Evolutionary conservation across 2,888 invertebrate genomes (phyloP), one percentile per base, ranked within the genome.

Genomic region (Chrysodeixis includens): DNA sequence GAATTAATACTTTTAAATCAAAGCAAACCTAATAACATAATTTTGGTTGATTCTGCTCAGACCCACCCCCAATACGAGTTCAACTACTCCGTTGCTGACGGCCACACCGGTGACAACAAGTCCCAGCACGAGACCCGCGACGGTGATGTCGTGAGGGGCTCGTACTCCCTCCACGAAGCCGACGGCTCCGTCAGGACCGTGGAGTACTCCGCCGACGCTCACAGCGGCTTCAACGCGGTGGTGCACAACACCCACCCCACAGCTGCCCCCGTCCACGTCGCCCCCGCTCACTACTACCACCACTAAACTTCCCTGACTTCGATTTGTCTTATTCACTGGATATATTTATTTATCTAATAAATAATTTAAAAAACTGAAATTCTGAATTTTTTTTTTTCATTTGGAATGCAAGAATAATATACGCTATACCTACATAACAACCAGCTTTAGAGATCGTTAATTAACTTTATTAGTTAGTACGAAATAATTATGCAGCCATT

Each of bases 131-230:
- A 95, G 85, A 86, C 89, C 75, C 89, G 91, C 63, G 92, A 94
- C 85, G 96, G 96, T 18, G 93, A 96, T 76, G 93, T 91, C 22
- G 96, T 96, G 66, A 92, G 93, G 83, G 96, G 96, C 58, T 93
- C 95, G 70, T 96, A 96, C 86, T 93, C 92, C 26, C 86, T 95
- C 66, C 92, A 93, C 73, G 95, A 95, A 76, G 92, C 95, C 44
- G 94, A 93, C 69, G 95, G 95, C 72, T 94, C 95, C 80, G 77
- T 94, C 74, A 89, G 95, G 80, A 94, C 91, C 56, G 95, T 95
- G 67, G 92, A 94, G 83, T 95, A 95, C 86, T 87, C 89, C 79
- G 95, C 94, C 30, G 94, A 94, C 76, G 90, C 93, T 79, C 90
- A 93, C 83, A 86, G 74, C 70, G 95, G 95, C 71, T 95, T 87